Evolutionary conservation across 2,113 vertebrate species (phyloP).

Genomic region (Chloroceryle aenea): DNA sequence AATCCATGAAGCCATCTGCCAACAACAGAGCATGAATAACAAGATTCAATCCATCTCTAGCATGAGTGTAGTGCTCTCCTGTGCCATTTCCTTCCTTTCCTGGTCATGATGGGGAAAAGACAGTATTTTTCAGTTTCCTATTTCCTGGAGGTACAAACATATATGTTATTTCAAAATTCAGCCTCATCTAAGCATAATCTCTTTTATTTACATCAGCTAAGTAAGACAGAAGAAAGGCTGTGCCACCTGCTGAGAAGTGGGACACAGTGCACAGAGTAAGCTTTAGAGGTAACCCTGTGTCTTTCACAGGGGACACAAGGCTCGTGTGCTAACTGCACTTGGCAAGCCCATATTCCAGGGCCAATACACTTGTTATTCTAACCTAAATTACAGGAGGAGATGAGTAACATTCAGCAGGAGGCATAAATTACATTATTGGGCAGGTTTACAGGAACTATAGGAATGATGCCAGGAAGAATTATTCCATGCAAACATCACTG

Average conservation of each 20-base stretch:
- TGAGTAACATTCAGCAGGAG: neutral
- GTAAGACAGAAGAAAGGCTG: neutral
- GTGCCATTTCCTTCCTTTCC: neutral
- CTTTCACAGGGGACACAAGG: neutral
- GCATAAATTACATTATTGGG: neutral
- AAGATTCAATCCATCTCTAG: neutral
- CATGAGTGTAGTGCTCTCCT: neutral
- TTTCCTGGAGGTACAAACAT: neutral
- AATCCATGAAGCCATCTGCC: slow-evolving; percentile 11
- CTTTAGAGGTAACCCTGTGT: neutral
- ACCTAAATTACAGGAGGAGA: neutral
- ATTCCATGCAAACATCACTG: neutral
- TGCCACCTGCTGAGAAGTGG: neutral
- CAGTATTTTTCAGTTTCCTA: neutral
- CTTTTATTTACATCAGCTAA: neutral
- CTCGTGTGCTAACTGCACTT: neutral
- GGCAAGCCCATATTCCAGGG: neutral
- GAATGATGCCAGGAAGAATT: neutral
- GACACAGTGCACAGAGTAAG: neutral
- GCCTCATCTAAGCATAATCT: neutral
- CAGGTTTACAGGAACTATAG: neutral
- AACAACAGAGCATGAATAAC: slow-evolving; percentile 3
- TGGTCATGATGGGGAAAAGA: neutral
- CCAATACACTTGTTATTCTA: neutral
- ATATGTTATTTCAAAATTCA: neutral